phyloP scores from a whole-genome alignment of 2,888 invertebrate genomes.

The Venustoraphidia nigricollis region DNA sequence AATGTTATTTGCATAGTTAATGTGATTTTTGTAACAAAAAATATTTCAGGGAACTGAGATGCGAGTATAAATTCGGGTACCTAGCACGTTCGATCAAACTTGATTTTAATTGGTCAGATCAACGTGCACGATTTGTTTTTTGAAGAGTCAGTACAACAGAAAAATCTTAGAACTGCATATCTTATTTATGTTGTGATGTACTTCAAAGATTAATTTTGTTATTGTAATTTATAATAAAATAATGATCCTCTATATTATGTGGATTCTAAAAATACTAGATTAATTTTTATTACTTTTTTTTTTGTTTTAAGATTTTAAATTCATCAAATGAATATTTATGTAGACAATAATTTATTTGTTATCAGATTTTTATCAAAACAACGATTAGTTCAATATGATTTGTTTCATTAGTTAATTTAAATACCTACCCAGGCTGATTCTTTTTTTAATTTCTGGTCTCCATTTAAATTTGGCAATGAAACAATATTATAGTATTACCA shows the following conservation, averaged over 20 bases:
- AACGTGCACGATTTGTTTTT: no score
- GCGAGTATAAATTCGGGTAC: constrained; percentile 8
- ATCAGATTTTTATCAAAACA: background rate
- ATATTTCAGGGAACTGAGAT: constrained; percentile 10
- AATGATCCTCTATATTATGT: no score
- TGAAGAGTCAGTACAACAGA: no score
- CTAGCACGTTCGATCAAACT: background rate
- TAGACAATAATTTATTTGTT: background rate
- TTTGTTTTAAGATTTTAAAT: background rate
- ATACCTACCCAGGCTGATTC: background rate
- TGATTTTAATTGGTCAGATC: no score
- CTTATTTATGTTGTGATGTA: no score
- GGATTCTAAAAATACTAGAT: background rate
- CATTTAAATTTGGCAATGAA: background rate
- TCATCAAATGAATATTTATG: background rate
- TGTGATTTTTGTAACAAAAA: constrained; percentile 11
- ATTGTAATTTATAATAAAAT: no score
- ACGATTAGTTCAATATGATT: background rate
- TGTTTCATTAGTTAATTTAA: background rate
- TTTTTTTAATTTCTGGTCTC: background rate
- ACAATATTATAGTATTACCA: no score
- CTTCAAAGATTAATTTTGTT: no score
- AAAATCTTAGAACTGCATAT: no score
- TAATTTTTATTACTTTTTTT: constrained; percentile 1
- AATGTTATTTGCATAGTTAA: constrained; percentile 5